Evolutionary conservation across 2,113 vertebrate genomes (phyloP).

Genomic region (Daubentonia madagascariensis): DNA sequence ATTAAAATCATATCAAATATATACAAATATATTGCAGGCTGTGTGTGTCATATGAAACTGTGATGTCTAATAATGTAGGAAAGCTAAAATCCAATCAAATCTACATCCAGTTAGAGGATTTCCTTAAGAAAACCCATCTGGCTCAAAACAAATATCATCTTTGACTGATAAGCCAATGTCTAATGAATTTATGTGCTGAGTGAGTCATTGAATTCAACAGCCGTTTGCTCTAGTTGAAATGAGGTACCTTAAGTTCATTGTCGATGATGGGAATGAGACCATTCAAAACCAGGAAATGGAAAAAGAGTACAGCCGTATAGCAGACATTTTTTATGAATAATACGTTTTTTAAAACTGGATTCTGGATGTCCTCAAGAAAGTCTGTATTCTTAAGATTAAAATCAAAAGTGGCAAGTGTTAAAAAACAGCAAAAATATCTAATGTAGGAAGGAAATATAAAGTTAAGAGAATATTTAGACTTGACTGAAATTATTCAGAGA

Average conservation of each 20-base stretch:
- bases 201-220: slow-evolving; percentile 36
- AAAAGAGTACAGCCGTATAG: neutral
- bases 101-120: slow-evolving; percentile 31
- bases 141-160: slow-evolving; percentile 50
- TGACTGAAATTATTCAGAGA: neutral
- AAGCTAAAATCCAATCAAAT: slow-evolving; percentile 45
- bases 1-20: slow-evolving; percentile 15
- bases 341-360: neutral
- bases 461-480: neutral
- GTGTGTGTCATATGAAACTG: neutral
- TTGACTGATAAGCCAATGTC: slow-evolving; percentile 51
- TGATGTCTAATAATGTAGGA: slow-evolving; percentile 6
- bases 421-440: neutral
- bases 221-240: slow-evolving; percentile 48
- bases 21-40: neutral
- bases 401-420: neutral
- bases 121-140: slow-evolving; percentile 35
- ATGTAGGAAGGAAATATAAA: neutral
- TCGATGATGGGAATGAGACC: neutral
- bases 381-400: neutral
- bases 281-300: neutral
- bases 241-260: slow-evolving; percentile 23
- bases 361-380: neutral
- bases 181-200: slow-evolving; percentile 43
- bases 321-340: neutral